These are phyloP conservation scores for Struthio camelus DNA, from an alignment of 2,113 vertebrate species.

Conservation along the genomic window DNA sequence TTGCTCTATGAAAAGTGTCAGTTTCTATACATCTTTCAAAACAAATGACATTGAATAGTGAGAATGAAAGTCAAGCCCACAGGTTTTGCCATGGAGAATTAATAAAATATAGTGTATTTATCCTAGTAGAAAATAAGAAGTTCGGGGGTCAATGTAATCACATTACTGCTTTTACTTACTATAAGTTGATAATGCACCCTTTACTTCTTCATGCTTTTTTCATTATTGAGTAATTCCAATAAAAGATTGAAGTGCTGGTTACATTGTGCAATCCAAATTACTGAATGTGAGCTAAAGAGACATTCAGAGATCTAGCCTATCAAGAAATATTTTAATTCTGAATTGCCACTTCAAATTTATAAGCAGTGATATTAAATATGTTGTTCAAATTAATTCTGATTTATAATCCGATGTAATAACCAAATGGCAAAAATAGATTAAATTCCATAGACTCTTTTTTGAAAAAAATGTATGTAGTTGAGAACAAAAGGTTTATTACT, in stretches of 20 bases:
- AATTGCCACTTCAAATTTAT: constrained; percentile 10
- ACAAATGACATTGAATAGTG: neutral
- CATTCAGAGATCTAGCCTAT: neutral
- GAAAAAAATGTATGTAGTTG: constrained; percentile 40
- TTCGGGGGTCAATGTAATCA: neutral
- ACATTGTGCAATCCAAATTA: constrained; percentile 3
- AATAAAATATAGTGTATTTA: neutral
- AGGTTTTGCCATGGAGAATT: neutral
- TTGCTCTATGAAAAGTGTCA: neutral
- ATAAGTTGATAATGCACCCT: neutral
- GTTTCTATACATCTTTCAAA: neutral
- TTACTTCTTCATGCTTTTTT: neutral
- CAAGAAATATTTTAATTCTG: neutral
- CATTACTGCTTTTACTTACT: neutral
- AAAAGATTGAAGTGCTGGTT: neutral
- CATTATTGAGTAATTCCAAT: constrained; percentile 13
- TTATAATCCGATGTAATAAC: constrained; percentile 62
- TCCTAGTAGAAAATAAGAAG: neutral
- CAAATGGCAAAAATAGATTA: constrained; percentile 58
- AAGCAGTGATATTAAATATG: constrained; percentile 64
- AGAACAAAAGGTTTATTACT: constrained; percentile 25
- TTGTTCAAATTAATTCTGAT: constrained; percentile 61
- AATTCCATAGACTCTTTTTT: constrained; percentile 50
- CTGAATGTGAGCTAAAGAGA: neutral
- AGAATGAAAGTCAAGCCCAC: neutral